Evolutionary conservation across 2,113 vertebrate species (phyloP), one percentile per base, ranked within the genome.

Genomic region (Stegastes partitus): DNA sequence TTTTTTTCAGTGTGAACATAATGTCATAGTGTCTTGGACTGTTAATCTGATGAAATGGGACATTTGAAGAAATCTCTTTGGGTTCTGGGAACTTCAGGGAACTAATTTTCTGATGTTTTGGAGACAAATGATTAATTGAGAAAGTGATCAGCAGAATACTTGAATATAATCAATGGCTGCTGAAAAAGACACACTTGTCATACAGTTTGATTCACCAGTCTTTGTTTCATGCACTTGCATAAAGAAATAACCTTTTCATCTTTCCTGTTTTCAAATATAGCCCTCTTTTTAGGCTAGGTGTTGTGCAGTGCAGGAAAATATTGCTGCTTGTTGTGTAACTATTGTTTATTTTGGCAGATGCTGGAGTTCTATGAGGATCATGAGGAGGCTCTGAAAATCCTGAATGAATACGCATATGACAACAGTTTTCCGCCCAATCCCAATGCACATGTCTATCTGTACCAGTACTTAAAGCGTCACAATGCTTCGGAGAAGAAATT

Each of bases 381-480:
- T 0, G 90, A 94, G 0, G 94, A 94, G 59, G 96, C 96, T 37
- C 77, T 74, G 6, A 87, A 95, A 6, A 85, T 97, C 2, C 92
- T 99, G 85, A 92, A 84, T 47, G 90, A 96, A 54, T 99, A 99
- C 3, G 97, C 97, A 0, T 96, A 96, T 79, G 93, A 98, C 72
- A 91, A 84, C 14, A 94, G 73, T 53, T 98, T 96, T 23, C 98
- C 98, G 1, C 70, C 95, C 0, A 99, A 99, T 73, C 98, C 98
- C 1, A 99, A 99, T 0, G 96, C 98, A 14, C 96, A 97, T 0
- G 75, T 98, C 51, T 99, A 96, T 85, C 90, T 98, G 63, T 99
- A 95, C 39, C 84, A 93, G 66, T 96, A 96, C 82, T 79, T 98
- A 18, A 97, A 96, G 93, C 94, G 85, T 66, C 94, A 93, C 0